Conservation (phyloP, 2,113 vertebrate species). For the Struthio camelus region DNA sequence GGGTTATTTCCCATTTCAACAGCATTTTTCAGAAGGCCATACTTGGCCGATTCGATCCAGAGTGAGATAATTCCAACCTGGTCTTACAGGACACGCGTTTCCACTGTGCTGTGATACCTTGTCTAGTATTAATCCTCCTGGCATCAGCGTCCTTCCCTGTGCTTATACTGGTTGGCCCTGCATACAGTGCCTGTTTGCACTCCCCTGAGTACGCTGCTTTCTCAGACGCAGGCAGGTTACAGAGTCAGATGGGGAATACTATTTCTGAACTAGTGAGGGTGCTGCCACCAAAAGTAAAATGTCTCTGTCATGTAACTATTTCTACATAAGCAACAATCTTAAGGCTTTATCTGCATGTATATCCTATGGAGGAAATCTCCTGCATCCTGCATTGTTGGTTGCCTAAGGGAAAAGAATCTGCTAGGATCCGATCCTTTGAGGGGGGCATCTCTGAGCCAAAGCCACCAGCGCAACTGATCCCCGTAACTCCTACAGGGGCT, state of each 20-base stretch:
- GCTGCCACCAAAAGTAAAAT: not conserved
- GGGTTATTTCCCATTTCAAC: not conserved
- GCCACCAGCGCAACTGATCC: slow-evolving; percentile 45
- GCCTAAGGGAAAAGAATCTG: not conserved
- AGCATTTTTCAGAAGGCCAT: not conserved
- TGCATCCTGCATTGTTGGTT: not conserved
- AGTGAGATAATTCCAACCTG: not conserved
- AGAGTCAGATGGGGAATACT: not conserved
- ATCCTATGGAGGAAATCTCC: not conserved
- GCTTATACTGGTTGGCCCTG: not conserved
- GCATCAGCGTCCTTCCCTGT: not conserved
- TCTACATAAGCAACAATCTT: not conserved
- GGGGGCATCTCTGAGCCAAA: not conserved
- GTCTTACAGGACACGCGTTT: not conserved
- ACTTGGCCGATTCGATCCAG: not conserved
- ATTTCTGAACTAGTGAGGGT: not conserved
- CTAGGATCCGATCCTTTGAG: not conserved
- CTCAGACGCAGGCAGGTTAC: not conserved
- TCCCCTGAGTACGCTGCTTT: accelerated
- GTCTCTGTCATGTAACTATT: not conserved
- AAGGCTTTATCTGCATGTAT: not conserved
- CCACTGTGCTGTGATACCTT: accelerated
- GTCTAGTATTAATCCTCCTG: not conserved
- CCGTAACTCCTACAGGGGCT: not conserved
- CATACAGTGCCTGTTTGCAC: not conserved